A percentile compares a stretch with the other conserved stretches of the same genome.
phyloP scores from a whole-genome alignment of 2,888 invertebrate species.

The Chrysolina haemoptera region DNA sequence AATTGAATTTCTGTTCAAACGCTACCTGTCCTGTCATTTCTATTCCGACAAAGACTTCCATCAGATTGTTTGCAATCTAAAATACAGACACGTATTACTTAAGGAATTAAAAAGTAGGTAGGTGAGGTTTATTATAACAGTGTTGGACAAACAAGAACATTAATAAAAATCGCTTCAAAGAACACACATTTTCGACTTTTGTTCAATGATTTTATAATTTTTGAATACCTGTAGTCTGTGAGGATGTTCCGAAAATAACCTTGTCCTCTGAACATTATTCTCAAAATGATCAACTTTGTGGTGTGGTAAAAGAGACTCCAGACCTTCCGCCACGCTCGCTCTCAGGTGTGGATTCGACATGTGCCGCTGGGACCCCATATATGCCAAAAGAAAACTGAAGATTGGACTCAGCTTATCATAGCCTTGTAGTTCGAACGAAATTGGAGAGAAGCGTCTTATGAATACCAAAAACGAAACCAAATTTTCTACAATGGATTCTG shows the following conservation, averaged over 20 bases:
- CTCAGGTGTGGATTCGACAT: slow-evolving; percentile 94
- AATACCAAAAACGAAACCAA: slow-evolving; percentile 86
- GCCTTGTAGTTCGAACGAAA: slow-evolving; percentile 78
- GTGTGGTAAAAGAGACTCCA: slow-evolving; percentile 88
- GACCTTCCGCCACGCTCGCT: slow-evolving; percentile 90
- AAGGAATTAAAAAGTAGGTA: neutral
- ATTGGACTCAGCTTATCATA: slow-evolving; percentile 78
- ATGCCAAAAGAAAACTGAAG: slow-evolving; percentile 84
- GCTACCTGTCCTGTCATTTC: slow-evolving; percentile 98
- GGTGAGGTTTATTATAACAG: neutral
- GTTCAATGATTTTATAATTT: slow-evolving; percentile 1
- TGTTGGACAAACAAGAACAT: neutral
- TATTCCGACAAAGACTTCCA: slow-evolving; percentile 96
- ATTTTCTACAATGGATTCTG: slow-evolving; percentile 93
- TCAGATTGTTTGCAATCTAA: slow-evolving; percentile 84
- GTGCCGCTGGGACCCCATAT: slow-evolving; percentile 85
- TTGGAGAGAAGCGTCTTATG: slow-evolving; percentile 77
- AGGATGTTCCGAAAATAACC: slow-evolving; percentile 84
- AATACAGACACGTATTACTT: slow-evolving; percentile 48
- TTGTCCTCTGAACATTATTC: slow-evolving; percentile 76
- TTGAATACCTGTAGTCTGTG: slow-evolving; percentile 76
- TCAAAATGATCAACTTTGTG: slow-evolving; percentile 74
- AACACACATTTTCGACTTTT: neutral
- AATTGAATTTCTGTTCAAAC: slow-evolving; percentile 98
- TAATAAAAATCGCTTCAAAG: neutral